Base-by-base conservation (phyloP, 2,797 vertebrate genomes). In the Cephalopachus bancanus region DNA sequence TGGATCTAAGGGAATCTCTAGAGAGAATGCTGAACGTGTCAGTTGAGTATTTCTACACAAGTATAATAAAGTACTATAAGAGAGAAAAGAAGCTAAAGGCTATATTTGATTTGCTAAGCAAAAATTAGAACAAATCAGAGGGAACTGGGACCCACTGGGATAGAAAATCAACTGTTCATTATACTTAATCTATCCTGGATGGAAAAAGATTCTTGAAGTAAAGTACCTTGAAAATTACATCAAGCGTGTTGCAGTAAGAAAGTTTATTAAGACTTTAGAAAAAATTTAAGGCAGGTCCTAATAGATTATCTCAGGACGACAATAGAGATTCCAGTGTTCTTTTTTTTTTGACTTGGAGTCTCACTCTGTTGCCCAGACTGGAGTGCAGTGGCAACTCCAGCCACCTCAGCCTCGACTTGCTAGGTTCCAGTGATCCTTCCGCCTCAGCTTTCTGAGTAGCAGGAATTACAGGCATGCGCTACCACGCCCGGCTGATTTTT, bases 71-170 rank as follows among this genome's bases (percentile, higher is more conserved):
- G 78, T 86, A 59, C 3, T 37, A 0, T 4, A 76, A 49, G 28
- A 93, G 9, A 86, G 28, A 83, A 37, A 71, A 83, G 19, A 91
- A 91, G 57, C 60, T 75, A 33, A 83, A 62, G 19, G 37, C 80
- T 14, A 22, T 76, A 84, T 90, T 88, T 92, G 89, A 80, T 85
- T 92, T 90, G 16, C 24, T 57, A 74, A 87, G n/a, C 26, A 91
- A 97, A 87, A 89, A 3, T n/a, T 59, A 74, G 19, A 91, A 33
- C 10, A 92, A 95, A 84, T 51, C 30, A n/a, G 74, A 91, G 26
- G 64, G 37, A 62, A 7, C 44, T 57, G 84, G 51, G 51, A 28
- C 33, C 33, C 14, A 7, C 24, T 59, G 17, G 20, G 10, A 67
- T 84, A 60, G 24, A 80, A 91, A 89, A 71, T 59, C 83, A 79